phyloP scores from a whole-genome alignment of 2,888 invertebrate species.

The Ptychoptera contaminata region DNA sequence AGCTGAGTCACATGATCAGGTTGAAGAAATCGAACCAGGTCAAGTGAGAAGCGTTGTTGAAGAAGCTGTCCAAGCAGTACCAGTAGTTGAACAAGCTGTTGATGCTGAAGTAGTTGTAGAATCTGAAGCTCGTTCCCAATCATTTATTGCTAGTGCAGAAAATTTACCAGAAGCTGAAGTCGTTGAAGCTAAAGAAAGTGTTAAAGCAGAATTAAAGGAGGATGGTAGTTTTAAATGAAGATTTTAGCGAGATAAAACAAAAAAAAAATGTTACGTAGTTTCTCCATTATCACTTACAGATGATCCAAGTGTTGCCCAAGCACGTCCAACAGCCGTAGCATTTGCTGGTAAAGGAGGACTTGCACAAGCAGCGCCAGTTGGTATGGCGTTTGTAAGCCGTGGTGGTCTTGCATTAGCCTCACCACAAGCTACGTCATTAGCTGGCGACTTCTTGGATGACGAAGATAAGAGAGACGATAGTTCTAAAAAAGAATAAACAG shows the following conservation, averaged over 20 bases:
- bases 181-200: background rate
- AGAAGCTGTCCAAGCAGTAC: background rate
- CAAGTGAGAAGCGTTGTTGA: background rate
- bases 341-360: conserved; percentile 35
- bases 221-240: background rate
- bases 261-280: background rate
- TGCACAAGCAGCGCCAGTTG: conserved; percentile 33
- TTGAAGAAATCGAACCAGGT: background rate
- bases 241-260: no score
- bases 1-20: background rate
- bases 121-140: conserved; percentile 1
- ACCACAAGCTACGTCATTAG: conserved; percentile 35
- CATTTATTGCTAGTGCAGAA: background rate
- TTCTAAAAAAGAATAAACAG: no score
- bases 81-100: background rate
- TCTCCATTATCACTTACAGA: conserved; percentile 13
- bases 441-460: conserved; percentile 22
- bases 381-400: conserved; percentile 34
- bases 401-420: conserved; percentile 33
- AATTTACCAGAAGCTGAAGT: conserved; percentile 5
- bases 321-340: conserved; percentile 34
- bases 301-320: conserved; percentile 32
- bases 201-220: background rate
- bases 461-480: conserved; percentile 18
- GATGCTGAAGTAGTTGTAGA: background rate